phyloP scores from a whole-genome alignment of 1,140 invertebrate genomes.

The Drosophila nigromelanica region DNA sequence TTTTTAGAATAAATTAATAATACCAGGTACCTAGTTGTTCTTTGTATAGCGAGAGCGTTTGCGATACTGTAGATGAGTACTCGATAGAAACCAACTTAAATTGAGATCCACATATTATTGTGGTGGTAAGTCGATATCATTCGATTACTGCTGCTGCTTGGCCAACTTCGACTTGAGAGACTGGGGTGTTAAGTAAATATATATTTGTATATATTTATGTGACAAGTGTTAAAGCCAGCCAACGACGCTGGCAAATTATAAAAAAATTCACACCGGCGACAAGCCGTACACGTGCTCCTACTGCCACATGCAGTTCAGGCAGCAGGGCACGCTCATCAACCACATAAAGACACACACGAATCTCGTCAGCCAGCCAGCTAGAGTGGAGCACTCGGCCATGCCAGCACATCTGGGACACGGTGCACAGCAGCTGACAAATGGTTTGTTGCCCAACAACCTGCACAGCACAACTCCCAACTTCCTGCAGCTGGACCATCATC shows the following conservation, averaged over 20 bases:
- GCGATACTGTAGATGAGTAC: neutral
- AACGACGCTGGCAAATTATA: constrained; percentile 74
- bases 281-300: constrained; percentile 77
- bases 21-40: too few species aligned
- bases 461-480: constrained; percentile 56
- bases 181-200: constrained; percentile 18
- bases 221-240: constrained; percentile 74
- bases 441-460: constrained; percentile 60
- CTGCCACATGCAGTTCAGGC: constrained; percentile 76
- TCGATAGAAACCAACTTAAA: neutral
- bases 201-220: constrained; percentile 38
- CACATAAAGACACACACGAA: constrained; percentile 81
- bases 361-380: constrained; percentile 31
- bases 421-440: constrained; percentile 61
- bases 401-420: constrained; percentile 53
- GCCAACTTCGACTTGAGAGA: constrained; percentile 8
- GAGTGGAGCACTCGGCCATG: constrained; percentile 61
- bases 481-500: constrained; percentile 72
- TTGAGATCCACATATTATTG: neutral
- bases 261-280: constrained; percentile 79
- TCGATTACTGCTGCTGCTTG: constrained; percentile 12
- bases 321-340: constrained; percentile 75
- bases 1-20: neutral
- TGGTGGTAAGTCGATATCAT: constrained; percentile 1
- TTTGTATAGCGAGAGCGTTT: too few species aligned